Percentiles rank a stretch among this genome's conserved stretches.
These are phyloP conservation scores for Diadema setosum DNA, from an alignment of 35 echinoderm and acorn worm species.

Conservation along the genomic window DNA sequence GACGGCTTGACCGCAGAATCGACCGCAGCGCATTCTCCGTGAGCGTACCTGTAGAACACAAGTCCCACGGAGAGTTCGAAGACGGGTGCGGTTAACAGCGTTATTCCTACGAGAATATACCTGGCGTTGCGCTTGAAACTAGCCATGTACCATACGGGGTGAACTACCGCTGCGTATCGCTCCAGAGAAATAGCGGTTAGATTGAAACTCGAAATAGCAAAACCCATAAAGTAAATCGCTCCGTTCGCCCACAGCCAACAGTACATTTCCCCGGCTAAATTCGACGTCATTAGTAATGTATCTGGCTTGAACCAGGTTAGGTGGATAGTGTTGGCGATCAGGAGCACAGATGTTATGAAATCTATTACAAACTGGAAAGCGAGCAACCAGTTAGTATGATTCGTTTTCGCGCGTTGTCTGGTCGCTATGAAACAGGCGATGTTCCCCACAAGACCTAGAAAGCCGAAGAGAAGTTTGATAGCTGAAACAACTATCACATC, in stretches of 20 bases:
- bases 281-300: too few species aligned
- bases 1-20: not conserved
- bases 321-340: too few species aligned
- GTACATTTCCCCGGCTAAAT: too few species aligned
- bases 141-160: slow-evolving; percentile 42
- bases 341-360: too few species aligned
- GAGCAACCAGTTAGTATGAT: too few species aligned
- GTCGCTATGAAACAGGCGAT: too few species aligned
- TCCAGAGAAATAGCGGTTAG: slow-evolving; percentile 68
- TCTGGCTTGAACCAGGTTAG: too few species aligned
- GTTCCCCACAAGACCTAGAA: too few species aligned
- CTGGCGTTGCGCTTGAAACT: slow-evolving; percentile 6
- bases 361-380: too few species aligned
- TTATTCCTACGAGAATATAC: not conserved
- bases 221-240: slow-evolving; percentile 23
- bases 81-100: slow-evolving; percentile 43
- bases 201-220: slow-evolving; percentile 69
- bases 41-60: not conserved
- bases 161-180: slow-evolving; percentile 60
- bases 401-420: too few species aligned
- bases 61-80: slow-evolving; percentile 1
- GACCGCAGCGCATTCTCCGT: not conserved
- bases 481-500: too few species aligned
- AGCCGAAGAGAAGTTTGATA: too few species aligned
- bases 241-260: slow-evolving; percentile 44